Percentiles rank a stretch among this genome's conserved stretches.
These are phyloP conservation scores for Acanthosepion lycidas DNA, from an alignment of 2,888 invertebrate species.

Conservation along the genomic window DNA sequence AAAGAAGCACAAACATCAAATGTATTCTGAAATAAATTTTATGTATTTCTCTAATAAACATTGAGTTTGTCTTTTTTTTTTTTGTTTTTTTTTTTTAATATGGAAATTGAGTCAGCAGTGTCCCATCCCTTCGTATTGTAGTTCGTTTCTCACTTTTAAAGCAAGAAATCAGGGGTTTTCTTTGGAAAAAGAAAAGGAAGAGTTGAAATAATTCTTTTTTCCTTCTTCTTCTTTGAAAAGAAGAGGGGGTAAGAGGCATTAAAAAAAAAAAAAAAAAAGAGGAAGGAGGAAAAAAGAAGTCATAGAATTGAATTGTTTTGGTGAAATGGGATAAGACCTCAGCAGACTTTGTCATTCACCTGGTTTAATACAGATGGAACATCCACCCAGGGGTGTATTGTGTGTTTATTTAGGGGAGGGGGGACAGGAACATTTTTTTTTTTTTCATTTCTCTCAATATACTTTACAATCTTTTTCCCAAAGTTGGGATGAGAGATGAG, in stretches of 20 bases:
- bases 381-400: neutral
- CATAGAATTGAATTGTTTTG: neutral
- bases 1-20: neutral
- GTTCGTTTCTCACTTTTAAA: slow-evolving; percentile 34
- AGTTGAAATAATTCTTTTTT: neutral
- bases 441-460: neutral
- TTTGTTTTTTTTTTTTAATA: neutral
- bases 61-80: neutral
- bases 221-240: neutral
- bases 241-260: neutral
- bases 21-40: slow-evolving; percentile 34
- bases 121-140: neutral
- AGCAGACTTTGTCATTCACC: slow-evolving; percentile 33
- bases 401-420: neutral
- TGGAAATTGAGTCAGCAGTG: slow-evolving; percentile 43
- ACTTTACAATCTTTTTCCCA: slow-evolving; percentile 1
- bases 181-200: slow-evolving; percentile 39
- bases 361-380: slow-evolving; percentile 33
- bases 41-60: slow-evolving; percentile 17
- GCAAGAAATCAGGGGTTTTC: neutral
- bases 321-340: slow-evolving; percentile 23
- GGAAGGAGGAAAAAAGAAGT: neutral
- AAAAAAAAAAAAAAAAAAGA: neutral
- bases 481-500: slow-evolving; percentile 8
- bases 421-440: neutral